phyloP scores from a whole-genome alignment of 2,113 vertebrate genomes.

The Oncorhynchus masou region DNA sequence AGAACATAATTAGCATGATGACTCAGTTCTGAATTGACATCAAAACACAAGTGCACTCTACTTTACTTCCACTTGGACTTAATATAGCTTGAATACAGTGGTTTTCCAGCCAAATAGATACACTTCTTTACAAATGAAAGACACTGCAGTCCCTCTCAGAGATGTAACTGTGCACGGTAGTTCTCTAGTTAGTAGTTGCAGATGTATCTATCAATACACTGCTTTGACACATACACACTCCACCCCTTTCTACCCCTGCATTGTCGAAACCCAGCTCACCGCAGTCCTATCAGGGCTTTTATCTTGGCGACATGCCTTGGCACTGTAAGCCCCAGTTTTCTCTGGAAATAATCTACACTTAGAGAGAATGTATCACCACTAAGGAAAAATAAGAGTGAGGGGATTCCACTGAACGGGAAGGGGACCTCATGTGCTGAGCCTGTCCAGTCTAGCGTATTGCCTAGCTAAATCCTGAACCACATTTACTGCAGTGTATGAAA shows the following conservation, averaged over 20 bases:
- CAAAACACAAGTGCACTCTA: not conserved
- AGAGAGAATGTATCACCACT: constrained; percentile 46
- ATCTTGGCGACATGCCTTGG: constrained; percentile 53
- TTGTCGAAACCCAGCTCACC: constrained; percentile 27
- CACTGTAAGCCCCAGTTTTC: constrained; percentile 53
- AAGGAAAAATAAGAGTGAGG: constrained; percentile 31
- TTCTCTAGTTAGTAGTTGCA: not conserved
- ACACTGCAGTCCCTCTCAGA: not conserved
- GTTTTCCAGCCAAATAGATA: not conserved
- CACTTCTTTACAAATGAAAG: constrained; percentile 28
- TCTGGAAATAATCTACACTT: constrained; percentile 53
- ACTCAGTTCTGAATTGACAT: not conserved
- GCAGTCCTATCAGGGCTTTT: constrained; percentile 50
- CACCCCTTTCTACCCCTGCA: constrained; percentile 25
- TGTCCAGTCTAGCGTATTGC: not conserved
- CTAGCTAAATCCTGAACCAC: not conserved
- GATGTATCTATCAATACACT: constrained; percentile 40
- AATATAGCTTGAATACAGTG: not conserved
- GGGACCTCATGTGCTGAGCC: not conserved
- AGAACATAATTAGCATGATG: not conserved
- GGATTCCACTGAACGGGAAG: constrained; percentile 8
- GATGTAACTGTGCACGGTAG: constrained; percentile 2
- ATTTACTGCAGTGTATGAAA: not conserved
- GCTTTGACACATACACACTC: constrained; percentile 36
- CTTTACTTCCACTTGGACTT: not conserved